Evolutionary conservation across 2,113 vertebrate species (phyloP).

Genomic region (Scytalopus superciliaris): DNA sequence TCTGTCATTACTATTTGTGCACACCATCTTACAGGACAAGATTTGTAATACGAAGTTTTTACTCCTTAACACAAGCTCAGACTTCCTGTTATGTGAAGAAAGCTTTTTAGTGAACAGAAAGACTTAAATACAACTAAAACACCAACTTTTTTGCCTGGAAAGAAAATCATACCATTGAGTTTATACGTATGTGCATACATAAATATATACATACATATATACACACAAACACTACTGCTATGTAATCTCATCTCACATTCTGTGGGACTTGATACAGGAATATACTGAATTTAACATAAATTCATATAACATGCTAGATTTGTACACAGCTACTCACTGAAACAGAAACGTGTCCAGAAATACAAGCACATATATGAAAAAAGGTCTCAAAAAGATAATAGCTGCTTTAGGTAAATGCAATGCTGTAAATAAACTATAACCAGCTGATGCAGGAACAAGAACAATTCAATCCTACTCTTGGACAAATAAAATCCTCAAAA

Average conservation of each 20-base stretch:
- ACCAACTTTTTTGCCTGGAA: not conserved
- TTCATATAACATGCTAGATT: not conserved
- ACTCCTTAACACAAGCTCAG: not conserved
- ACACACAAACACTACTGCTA: not conserved
- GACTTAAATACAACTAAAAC: not conserved
- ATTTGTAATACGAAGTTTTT: not conserved
- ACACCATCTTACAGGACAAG: not conserved
- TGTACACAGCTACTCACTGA: not conserved
- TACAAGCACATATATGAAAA: not conserved
- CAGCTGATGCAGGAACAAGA: fast-evolving
- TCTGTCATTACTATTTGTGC: not conserved
- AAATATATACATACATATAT: not conserved
- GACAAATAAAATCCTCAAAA: not conserved
- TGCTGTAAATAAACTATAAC: not conserved
- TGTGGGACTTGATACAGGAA: not conserved
- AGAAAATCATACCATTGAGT: not conserved
- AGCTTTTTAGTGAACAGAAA: not conserved
- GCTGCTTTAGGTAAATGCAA: not conserved
- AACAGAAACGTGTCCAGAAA: not conserved
- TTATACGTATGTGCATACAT: not conserved
- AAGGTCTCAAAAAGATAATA: not conserved
- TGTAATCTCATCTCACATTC: not conserved
- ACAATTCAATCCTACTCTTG: not conserved
- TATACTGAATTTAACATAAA: not conserved
- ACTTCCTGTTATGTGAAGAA: not conserved